phyloP scores from a whole-genome alignment of 2,113 vertebrate species.

The Pristiophorus japonicus region DNA sequence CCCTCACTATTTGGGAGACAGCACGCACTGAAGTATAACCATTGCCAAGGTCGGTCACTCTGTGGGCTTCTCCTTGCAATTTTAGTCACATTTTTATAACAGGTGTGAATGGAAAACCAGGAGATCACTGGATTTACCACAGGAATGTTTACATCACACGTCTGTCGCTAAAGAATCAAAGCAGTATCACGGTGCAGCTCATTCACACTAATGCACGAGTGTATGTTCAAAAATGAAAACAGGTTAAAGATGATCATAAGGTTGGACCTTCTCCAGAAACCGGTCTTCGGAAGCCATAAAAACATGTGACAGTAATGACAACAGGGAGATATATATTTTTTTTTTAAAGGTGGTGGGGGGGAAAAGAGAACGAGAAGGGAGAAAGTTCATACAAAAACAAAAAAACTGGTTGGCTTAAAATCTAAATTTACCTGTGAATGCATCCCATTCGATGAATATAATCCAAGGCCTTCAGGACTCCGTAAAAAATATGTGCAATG shows the following conservation, averaged over 20 bases:
- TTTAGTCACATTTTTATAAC: not conserved
- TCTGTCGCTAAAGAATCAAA: not conserved
- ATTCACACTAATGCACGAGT: not conserved
- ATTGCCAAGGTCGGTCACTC: not conserved
- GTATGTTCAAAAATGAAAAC: not conserved
- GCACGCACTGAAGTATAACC: no score
- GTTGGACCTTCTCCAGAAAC: not conserved
- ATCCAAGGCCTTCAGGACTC: slow-evolving; percentile 78
- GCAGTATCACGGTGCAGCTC: not conserved
- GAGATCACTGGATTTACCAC: not conserved
- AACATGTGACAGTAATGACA: not conserved
- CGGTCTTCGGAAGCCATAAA: not conserved
- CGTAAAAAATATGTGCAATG: slow-evolving; percentile 84
- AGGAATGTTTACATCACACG: not conserved
- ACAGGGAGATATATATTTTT: not conserved
- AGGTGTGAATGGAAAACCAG: not conserved
- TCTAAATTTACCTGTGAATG: slow-evolving; percentile 77
- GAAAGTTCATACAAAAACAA: not conserved
- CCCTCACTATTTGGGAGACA: not conserved
- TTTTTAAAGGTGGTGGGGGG: not conserved
- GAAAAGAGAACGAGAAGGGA: not conserved
- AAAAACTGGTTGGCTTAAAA: no score
- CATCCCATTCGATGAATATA: slow-evolving; percentile 91
- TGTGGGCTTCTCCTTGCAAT: not conserved
- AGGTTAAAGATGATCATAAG: not conserved